These are phyloP conservation scores for Cryptomyrus ogoouensis DNA, from an alignment of 2,113 vertebrate species.

Conservation along the genomic window DNA sequence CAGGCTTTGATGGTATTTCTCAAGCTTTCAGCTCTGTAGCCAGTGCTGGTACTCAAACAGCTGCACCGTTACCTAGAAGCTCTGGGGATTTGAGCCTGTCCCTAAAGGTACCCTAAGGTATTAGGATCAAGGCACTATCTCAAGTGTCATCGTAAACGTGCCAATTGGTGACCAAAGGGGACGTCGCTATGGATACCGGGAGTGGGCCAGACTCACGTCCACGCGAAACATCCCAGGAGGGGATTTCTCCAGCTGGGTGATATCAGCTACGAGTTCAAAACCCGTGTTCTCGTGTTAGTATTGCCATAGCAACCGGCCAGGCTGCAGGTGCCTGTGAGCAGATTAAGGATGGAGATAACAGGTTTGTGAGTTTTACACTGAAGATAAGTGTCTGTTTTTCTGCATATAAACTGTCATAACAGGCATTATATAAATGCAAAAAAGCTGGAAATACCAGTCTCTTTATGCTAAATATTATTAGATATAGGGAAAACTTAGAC, in stretches of 20 bases:
- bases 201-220: neutral
- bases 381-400: neutral
- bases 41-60: neutral
- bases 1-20: neutral
- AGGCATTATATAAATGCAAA: neutral
- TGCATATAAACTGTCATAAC: neutral
- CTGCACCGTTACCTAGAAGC: neutral
- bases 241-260: neutral
- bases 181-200: neutral
- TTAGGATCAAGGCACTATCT: neutral
- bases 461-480: neutral
- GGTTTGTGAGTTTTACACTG: neutral
- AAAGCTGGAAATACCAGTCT: neutral
- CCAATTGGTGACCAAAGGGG: neutral
- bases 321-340: neutral
- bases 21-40: neutral
- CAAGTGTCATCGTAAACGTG: neutral
- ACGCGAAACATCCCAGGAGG: neutral
- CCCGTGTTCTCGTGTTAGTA: neutral
- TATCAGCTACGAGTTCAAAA: neutral
- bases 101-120: neutral
- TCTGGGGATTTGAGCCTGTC: neutral
- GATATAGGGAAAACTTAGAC: neutral
- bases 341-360: neutral
- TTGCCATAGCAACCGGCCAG: neutral